A percentile compares a stretch with the other conserved stretches of the same genome.
Evolutionary conservation across 2,888 invertebrate species (phyloP).

Genomic region (Balanococcus diminutus): DNA sequence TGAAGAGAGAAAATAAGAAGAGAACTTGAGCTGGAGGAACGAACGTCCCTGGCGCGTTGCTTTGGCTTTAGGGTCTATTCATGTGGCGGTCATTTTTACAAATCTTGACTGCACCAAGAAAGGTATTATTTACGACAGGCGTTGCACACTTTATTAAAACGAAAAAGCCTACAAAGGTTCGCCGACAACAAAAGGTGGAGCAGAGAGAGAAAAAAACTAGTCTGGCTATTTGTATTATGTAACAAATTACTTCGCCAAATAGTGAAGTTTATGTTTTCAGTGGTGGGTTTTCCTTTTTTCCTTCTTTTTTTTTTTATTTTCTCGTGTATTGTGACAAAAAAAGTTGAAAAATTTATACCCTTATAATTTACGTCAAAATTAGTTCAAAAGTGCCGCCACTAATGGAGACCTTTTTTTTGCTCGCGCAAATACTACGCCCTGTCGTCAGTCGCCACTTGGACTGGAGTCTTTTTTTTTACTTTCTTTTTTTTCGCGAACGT

Average conservation of each 20-base stretch:
- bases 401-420: constrained; percentile 23
- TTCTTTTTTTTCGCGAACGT: background rate
- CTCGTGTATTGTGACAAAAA: constrained; percentile 16
- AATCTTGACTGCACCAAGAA: constrained; percentile 20
- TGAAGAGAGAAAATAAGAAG: background rate
- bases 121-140: constrained; percentile 38
- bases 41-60: background rate
- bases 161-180: constrained; percentile 35
- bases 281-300: background rate
- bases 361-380: constrained; percentile 38
- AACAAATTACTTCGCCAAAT: constrained; percentile 32
- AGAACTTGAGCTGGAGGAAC: background rate
- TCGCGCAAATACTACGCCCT: background rate
- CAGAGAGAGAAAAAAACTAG: background rate
- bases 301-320: background rate
- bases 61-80: background rate
- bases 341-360: constrained; percentile 30
- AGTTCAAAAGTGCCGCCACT: constrained; percentile 28
- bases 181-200: constrained; percentile 22
- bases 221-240: constrained; percentile 24
- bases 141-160: constrained; percentile 17
- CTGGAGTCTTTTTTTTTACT: background rate
- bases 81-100: constrained; percentile 22
- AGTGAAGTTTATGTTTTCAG: constrained; percentile 26
- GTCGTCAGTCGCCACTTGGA: background rate